Base-by-base conservation (phyloP, 2,888 invertebrate genomes). In the Kuschelorhynchus macadamiae region DNA sequence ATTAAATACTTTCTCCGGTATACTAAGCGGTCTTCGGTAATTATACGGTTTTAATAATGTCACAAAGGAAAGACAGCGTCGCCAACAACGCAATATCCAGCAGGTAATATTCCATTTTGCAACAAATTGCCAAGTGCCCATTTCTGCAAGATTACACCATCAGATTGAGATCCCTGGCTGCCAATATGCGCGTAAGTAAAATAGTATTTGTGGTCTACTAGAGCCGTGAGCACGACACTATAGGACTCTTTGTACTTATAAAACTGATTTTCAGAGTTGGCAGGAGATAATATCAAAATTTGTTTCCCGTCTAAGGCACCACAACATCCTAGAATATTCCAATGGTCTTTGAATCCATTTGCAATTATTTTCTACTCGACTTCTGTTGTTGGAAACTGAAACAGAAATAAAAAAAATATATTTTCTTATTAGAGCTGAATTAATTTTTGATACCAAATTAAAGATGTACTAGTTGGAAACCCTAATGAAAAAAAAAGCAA, bases 201-300 rank as follows among this genome's bases (percentile, higher is more conserved):
- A 36, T 11, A 36, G 36, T 36, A 36, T 2, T 36, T 25, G 25
- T 25, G 25, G 25, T 25, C 25, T 25, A 25, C 25, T 25, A 25
- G 25, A 25, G 25, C 4, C 36, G 11, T 36, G 3, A 36, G 36
- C 36, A 36, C 36, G 36, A 36, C 36, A 12, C 36, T 36, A 17
- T 16, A 17, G 9, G 44, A 17, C 14, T 16, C 44, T 44, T 44
- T 44, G 44, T 44, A 44, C 7, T 44, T 44, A 44, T 14, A 44
- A 39, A 17, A 44, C 18, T 17, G 18, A 11, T 16, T 44, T 17
- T 16, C 44, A 16, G 44, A 44, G 18, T 44, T 14, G 17, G 4
- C 9, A 18, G 44, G 16, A 17, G 44, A 11, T 44, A 17, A 17
- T 44, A 44, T 44, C 9, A 44, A 16, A 17, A 44, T 18, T 8